Conservation (phyloP, 2,113 vertebrate species). For the Vidua macroura region DNA sequence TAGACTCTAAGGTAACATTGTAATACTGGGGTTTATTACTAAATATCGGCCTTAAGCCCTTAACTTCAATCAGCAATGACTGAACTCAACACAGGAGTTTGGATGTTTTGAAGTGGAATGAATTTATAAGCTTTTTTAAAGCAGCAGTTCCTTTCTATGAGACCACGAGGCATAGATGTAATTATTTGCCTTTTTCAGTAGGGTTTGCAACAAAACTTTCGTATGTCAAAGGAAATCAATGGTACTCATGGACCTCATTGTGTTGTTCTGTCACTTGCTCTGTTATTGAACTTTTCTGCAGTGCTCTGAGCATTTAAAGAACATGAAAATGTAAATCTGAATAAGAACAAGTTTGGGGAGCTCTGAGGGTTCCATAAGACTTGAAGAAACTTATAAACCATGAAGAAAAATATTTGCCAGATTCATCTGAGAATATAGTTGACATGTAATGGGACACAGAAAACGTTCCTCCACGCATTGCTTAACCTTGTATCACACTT, state of each 20-base stretch:
- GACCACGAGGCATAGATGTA: neutral
- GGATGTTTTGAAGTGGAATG: neutral
- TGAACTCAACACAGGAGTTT: neutral
- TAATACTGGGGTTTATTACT: neutral
- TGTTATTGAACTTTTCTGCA: neutral
- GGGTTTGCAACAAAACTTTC: neutral
- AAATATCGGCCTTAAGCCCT: neutral
- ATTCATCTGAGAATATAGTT: neutral
- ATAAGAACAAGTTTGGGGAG: neutral
- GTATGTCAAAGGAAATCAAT: neutral
- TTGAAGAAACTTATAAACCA: neutral
- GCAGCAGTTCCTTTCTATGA: neutral
- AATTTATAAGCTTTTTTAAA: neutral
- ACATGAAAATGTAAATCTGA: neutral
- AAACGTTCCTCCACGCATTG: neutral
- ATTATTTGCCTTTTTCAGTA: neutral
- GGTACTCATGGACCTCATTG: neutral
- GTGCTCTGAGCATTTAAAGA: neutral
- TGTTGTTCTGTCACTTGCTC: neutral
- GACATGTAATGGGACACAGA: neutral
- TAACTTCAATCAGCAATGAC: neutral
- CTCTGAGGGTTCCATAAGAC: neutral
- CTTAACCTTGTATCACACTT: neutral
- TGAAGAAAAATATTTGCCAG: neutral
- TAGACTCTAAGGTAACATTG: neutral